Conservation (phyloP, 2,797 vertebrate species). For the Hydrophis major region DNA sequence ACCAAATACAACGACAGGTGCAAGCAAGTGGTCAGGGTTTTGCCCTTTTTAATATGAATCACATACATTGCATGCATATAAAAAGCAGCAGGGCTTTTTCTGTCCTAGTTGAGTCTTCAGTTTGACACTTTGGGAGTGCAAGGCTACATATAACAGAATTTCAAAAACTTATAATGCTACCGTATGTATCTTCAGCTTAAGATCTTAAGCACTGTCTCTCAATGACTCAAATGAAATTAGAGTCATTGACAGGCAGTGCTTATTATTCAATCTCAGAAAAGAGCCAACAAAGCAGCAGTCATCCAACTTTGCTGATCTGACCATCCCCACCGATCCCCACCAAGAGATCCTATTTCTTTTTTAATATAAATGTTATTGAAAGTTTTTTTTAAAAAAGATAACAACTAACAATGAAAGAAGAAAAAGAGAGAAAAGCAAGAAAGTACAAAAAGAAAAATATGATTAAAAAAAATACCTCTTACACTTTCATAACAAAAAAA, state of each 20-base stretch:
- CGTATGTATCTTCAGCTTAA: neutral
- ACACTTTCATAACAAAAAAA: neutral
- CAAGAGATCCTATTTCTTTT: neutral
- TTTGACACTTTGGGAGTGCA: neutral
- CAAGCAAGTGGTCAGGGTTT: neutral
- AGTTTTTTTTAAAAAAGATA: neutral
- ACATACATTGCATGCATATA: neutral
- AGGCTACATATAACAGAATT: neutral
- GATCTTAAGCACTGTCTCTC: too few relatives aligned
- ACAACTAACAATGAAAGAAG: neutral
- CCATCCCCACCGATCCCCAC: neutral
- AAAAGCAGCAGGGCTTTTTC: neutral
- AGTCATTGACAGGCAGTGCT: constrained; percentile 50
- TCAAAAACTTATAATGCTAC: neutral
- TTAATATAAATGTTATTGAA: neutral
- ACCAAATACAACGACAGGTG: neutral
- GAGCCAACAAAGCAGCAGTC: neutral
- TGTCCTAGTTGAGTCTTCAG: neutral
- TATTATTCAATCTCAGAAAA: constrained; percentile 31
- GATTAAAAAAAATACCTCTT: neutral
- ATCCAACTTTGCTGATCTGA: neutral
- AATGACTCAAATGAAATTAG: neutral
- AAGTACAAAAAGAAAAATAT: neutral
- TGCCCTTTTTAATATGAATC: neutral
- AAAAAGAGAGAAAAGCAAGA: neutral